Conservation (phyloP, 35 echinoderm and acorn worm species). For the Holothuria glaberrima region DNA sequence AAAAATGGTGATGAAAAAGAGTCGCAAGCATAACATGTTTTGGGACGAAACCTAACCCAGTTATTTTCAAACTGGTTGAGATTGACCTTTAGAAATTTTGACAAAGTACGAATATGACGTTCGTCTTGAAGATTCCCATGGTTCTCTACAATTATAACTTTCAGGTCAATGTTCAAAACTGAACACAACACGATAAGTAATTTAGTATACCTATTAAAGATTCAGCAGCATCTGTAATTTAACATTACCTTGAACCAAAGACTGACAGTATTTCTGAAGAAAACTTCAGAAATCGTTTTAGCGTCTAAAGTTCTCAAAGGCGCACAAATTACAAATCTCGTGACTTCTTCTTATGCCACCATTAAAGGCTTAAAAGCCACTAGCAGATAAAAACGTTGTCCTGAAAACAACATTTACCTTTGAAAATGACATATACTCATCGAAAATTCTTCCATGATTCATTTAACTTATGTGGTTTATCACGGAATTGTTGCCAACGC, state of each 20-base stretch:
- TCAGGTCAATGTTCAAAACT: no score
- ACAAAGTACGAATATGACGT: no score
- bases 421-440: constrained; percentile 32
- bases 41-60: no score
- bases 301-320: constrained; percentile 67
- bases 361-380: constrained; percentile 50
- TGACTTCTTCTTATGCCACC: constrained; percentile 63
- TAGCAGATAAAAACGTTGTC: constrained; percentile 48
- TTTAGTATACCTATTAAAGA: constrained; percentile 16
- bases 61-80: no score
- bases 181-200: constrained; percentile 3
- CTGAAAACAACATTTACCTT: constrained; percentile 60
- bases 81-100: no score
- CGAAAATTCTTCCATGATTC: constrained; percentile 36
- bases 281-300: constrained; percentile 24
- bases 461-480: constrained; percentile 50
- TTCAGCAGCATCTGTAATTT: constrained; percentile 11
- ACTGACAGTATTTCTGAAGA: constrained; percentile 1
- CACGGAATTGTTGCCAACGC: constrained; percentile 53
- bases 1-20: no score
- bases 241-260: neutral
- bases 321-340: constrained; percentile 53
- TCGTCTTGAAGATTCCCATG: no score
- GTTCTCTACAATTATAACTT: neutral
- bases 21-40: no score